Evolutionary conservation across 1,140 invertebrate genomes (phyloP).

Genomic region (Zeugodacus cucurbitae): DNA sequence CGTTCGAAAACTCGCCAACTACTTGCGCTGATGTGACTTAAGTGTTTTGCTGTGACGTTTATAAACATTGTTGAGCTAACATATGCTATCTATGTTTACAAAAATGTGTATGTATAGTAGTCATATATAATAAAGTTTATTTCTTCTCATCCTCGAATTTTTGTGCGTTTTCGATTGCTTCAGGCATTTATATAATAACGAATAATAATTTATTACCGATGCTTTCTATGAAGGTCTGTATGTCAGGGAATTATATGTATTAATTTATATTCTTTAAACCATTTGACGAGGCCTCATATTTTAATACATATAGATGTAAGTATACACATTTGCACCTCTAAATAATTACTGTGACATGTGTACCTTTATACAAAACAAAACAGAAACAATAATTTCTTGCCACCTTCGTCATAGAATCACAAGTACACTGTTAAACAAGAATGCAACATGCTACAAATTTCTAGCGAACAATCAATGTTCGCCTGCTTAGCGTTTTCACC

Average conservation of each 20-base stretch:
- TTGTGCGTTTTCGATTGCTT: not conserved
- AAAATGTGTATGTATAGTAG: not conserved
- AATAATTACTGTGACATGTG: too few species aligned
- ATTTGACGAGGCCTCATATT: too few species aligned
- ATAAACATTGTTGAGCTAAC: not conserved
- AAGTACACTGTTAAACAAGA: not conserved
- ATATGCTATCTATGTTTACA: too few species aligned
- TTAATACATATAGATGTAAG: too few species aligned
- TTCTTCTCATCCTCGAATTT: too few species aligned
- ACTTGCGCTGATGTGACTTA: not conserved
- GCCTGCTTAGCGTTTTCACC: not conserved
- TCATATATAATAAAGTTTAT: too few species aligned
- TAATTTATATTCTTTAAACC: too few species aligned
- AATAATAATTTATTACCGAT: not conserved
- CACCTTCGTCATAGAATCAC: not conserved
- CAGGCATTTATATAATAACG: not conserved
- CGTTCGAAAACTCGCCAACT: not conserved
- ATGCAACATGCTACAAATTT: slow-evolving; percentile 1
- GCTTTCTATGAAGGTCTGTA: not conserved
- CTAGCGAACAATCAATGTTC: not conserved
- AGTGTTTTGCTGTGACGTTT: not conserved
- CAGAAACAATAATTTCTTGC: too few species aligned
- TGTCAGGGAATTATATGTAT: too few species aligned
- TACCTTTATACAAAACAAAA: too few species aligned
- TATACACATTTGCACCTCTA: too few species aligned